Conservation (phyloP, 2,797 vertebrate species). For the Tapirus indicus region DNA sequence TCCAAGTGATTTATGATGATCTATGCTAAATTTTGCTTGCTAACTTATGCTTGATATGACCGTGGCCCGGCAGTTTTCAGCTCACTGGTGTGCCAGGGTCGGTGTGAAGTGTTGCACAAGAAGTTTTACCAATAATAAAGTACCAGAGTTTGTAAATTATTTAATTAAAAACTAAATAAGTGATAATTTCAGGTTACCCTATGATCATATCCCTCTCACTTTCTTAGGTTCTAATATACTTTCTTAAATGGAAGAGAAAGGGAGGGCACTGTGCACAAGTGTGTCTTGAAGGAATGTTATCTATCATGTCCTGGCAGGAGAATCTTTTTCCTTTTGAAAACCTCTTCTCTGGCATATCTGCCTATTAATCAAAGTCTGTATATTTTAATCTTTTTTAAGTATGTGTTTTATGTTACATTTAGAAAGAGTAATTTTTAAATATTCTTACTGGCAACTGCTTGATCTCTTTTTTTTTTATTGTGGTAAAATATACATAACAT, state of each 20-base stretch:
- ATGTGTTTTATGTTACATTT: slow-evolving; percentile 5
- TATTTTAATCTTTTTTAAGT: not conserved
- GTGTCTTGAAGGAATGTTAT: not conserved
- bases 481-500: not conserved
- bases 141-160: slow-evolving; percentile 13
- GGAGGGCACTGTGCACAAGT: rapidly evolving
- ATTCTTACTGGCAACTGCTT: not conserved
- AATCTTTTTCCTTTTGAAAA: not conserved
- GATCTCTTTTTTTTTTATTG: slow-evolving; percentile 28
- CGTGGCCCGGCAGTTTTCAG: not conserved
- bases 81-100: not conserved
- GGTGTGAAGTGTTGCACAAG: not conserved
- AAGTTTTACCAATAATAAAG: not conserved
- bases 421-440: not conserved
- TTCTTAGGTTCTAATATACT: not conserved
- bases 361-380: not conserved
- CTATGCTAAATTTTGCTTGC: not conserved
- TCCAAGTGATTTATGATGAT: slow-evolving; percentile 31
- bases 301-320: not conserved
- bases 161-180: slow-evolving; percentile 23
- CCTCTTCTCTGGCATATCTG: slow-evolving; percentile 8
- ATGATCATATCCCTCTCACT: not conserved
- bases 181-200: not conserved
- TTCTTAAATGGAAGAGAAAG: not conserved
- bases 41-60: not conserved